Percentiles rank a stretch among this genome's conserved stretches.
Evolutionary conservation across 2,797 vertebrate genomes (phyloP).

Genomic region (Ctenopoma multispine): DNA sequence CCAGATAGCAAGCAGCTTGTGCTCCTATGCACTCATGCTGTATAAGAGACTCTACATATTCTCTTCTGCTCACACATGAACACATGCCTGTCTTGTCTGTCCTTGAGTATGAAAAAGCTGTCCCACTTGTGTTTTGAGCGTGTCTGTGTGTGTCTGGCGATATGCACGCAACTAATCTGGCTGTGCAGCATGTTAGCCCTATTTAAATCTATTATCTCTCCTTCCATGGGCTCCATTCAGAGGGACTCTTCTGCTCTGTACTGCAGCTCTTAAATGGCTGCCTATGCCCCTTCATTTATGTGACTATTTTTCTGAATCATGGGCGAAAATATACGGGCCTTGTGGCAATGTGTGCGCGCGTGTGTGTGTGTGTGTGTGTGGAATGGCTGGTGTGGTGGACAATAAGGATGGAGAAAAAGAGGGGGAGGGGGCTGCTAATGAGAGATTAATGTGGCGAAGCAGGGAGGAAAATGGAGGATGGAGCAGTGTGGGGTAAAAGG

Average conservation of each 20-base stretch:
- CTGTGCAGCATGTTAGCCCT: constrained; percentile 45
- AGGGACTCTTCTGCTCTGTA: constrained; percentile 44
- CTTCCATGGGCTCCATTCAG: constrained; percentile 49
- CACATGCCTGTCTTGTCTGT: constrained; percentile 21
- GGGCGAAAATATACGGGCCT: constrained; percentile 41
- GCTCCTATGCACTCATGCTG: constrained; percentile 42
- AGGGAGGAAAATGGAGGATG: constrained; percentile 49
- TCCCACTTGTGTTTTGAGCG: constrained; percentile 12
- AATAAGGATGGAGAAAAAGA: constrained; percentile 32
- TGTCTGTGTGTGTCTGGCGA: constrained; percentile 12
- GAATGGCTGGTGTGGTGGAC: constrained; percentile 51
- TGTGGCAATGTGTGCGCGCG: constrained; percentile 12
- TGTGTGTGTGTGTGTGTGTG: constrained; percentile 7
- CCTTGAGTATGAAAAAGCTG: constrained; percentile 30
- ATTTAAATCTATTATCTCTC: constrained; percentile 62
- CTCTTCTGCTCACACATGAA: constrained; percentile 28
- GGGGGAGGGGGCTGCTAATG: constrained; percentile 51
- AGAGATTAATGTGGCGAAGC: constrained; percentile 73
- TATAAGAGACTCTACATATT: constrained; percentile 19
- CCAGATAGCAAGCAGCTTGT: constrained; percentile 50
- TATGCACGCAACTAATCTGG: constrained; percentile 21
- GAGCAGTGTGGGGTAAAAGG: constrained; percentile 20
- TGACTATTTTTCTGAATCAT: constrained; percentile 46
- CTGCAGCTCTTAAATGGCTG: constrained; percentile 64
- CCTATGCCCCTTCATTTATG: constrained; percentile 53